Base-by-base conservation (phyloP, 2,797 vertebrate genomes). In the Syngnathus rostellatus region DNA sequence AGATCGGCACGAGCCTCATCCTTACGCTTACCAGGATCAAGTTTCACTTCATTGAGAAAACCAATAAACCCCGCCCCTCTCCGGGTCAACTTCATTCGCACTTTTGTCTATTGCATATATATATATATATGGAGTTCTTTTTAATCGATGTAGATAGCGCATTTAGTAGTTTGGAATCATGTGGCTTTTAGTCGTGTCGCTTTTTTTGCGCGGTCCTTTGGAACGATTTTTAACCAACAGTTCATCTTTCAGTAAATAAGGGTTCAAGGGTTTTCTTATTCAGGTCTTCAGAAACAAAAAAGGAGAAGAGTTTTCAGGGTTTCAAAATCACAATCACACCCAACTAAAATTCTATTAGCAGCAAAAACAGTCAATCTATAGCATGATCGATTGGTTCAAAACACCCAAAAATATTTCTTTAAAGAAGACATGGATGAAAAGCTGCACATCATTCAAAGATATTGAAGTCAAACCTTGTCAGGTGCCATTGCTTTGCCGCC, bases 1-100 rank as follows among this genome's bases (percentile, higher is more conserved):
- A 69, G 74, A 66, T 58, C 62, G 69, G 3, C 67, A 41, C 64
- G 62, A 58, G 48, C 55, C 19, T 8, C 7, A 1, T 14, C 16
- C 23, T 9, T 50, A 43, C 17, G 66, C 40, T 39, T 11, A 59
- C 12, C 10, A 65, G 80, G 82, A 85, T 91, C 88, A 80, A 75
- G 81, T 91, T 92, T 87, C 89, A 89, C 80, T 90, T 85, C 89
- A 92, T 90, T 91, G 88, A 89, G 80, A 88, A 90, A 89, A 91
- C 89, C 89, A 90, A 90, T 83, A 73, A 67, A 62, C 66, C 41
- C 62, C 11, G 60, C 55, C 7, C 46, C 0, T 45, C 39, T 2
- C 21, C 2, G 65, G 31, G 66, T 31, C 39, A 72, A 68, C 62
- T 74, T 71, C 74, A 74, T 77, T 83, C 57, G 72, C 65, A 67